A percentile compares a stretch with the other conserved stretches of the same genome.
These are phyloP conservation scores for Brotula barbata DNA, from an alignment of 2,797 vertebrate species.

Conservation along the genomic window DNA sequence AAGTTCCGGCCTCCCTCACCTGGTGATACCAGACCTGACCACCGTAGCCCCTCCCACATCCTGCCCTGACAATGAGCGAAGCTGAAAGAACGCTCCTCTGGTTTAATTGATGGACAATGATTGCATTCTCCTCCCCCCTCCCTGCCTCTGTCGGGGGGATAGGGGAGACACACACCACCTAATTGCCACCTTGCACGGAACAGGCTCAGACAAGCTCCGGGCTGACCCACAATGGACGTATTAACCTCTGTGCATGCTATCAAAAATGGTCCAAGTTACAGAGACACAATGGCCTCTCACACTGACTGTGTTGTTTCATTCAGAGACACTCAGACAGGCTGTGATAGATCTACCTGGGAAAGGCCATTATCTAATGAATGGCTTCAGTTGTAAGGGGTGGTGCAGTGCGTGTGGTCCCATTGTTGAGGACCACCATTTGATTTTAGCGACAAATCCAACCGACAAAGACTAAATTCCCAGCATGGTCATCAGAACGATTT, in stretches of 20 bases:
- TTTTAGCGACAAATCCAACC: constrained; percentile 38
- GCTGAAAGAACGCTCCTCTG: constrained; percentile 42
- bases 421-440: constrained; percentile 34
- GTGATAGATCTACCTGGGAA: constrained; percentile 73
- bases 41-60: constrained; percentile 63
- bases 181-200: constrained; percentile 68
- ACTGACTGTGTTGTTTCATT: constrained; percentile 56
- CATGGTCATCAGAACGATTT: constrained; percentile 34
- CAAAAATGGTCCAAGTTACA: constrained; percentile 65
- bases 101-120: constrained; percentile 72
- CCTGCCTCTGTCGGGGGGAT: constrained; percentile 37
- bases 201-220: constrained; percentile 48
- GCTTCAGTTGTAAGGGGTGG: constrained; percentile 22
- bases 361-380: constrained; percentile 53
- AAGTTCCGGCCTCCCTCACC: constrained; percentile 58
- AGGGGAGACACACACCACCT: constrained; percentile 49
- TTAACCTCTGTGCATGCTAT: constrained; percentile 59
- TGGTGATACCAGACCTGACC: constrained; percentile 71
- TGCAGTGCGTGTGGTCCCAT: constrained; percentile 50
- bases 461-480: constrained; percentile 37
- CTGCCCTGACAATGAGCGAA: constrained; percentile 65
- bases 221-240: constrained; percentile 56
- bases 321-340: constrained; percentile 46
- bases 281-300: constrained; percentile 55
- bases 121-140: constrained; percentile 54